Base-by-base conservation (phyloP, 2,888 invertebrate species). In the Dermolepida albohirtum region DNA sequence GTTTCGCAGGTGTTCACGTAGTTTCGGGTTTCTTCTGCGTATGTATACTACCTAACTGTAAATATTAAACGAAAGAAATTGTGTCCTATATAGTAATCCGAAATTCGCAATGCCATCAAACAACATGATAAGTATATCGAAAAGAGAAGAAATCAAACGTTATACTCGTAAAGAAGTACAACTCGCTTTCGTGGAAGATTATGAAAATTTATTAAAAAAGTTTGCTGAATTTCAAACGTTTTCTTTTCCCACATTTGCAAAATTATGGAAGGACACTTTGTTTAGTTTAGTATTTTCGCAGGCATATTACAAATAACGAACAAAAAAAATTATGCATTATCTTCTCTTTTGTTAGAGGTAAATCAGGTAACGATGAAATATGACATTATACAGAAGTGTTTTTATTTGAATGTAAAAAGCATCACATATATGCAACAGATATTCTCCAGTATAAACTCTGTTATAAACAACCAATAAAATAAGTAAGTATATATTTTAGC, bases 401-500 rank as follows among this genome's bases (percentile, higher is more conserved):
- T 27, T 39, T 66, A 6, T 66, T 66, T 16, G 66, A 66, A 51
- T 8, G 22, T 27, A 66, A 66, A 27, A 66, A 59, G 22, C 51
- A 50, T 27, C 41, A 50, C 14, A 7, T 59, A 12, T 59, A 16
- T n/a, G 41, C 50, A 27, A 14, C 47, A 2, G 29, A 66, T 22
- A 41, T 59, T 43, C 74, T 79, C 27, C 51, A 81, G 7, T 81
- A 81, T 70, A 77, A 75, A 5, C 57, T 82, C 16, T 82, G 79
- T 71, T 80, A 78, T 65, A 80, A 80, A 67, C 81, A 81, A 71
- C 80, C 80, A 1, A 43, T 79, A 8, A 74, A 72, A 80, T 80
- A 74, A 76, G 75, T 66, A 2, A 14, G 10, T n/a, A 11, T 10
- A 4, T 39, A 39, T 5, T 55, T 54, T 34, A 1, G 5, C 12